Evolutionary conservation across 2,797 vertebrate genomes (phyloP).

Genomic region (Crax fasciolata): DNA sequence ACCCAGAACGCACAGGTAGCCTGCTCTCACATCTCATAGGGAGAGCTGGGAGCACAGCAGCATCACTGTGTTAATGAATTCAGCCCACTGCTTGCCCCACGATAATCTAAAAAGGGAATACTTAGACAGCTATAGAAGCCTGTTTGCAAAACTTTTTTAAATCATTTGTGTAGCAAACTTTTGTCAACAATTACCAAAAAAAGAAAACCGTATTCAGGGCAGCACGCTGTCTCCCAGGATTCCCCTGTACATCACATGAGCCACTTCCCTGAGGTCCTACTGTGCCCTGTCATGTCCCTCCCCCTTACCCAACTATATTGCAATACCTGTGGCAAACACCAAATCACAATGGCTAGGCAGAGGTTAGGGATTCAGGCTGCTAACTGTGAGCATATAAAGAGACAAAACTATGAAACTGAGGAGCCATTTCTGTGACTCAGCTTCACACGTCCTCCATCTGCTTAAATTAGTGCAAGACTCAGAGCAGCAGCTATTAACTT

Average conservation of each 20-base stretch:
- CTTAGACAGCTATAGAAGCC: background rate
- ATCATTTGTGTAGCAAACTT: background rate
- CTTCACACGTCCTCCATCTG: background rate
- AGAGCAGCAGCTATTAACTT: background rate
- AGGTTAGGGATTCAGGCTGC: background rate
- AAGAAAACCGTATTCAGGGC: background rate
- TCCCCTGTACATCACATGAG: background rate
- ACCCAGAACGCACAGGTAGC: background rate
- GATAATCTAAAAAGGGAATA: background rate
- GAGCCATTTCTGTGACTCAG: background rate
- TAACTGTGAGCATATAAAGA: background rate
- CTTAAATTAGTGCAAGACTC: background rate
- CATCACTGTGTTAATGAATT: background rate
- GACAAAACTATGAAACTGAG: background rate
- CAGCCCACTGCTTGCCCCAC: background rate
- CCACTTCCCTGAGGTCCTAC: background rate
- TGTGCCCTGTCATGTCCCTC: background rate
- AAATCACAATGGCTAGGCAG: background rate
- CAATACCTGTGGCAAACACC: background rate
- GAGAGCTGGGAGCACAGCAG: background rate
- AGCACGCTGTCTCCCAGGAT: background rate
- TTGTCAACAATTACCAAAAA: background rate
- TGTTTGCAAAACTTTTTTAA: background rate
- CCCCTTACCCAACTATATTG: background rate
- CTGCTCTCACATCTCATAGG: background rate